These are phyloP conservation scores for Erythrocercus mccallii DNA, from an alignment of 2,113 vertebrate species.

Conservation along the genomic window DNA sequence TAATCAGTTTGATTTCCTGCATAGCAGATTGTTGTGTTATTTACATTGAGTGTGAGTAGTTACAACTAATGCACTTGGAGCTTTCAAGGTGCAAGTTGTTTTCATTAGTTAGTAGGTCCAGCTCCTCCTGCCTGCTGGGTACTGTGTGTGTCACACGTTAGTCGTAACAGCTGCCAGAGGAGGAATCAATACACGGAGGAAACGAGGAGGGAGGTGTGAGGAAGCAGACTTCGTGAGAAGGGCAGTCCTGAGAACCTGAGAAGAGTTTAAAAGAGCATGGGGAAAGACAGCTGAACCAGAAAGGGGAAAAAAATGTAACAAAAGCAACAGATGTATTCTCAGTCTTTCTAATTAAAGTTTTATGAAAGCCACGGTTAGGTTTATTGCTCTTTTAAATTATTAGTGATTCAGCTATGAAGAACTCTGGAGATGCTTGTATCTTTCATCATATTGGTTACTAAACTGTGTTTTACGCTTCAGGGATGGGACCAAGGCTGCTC, in stretches of 20 bases:
- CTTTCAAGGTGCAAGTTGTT: not conserved
- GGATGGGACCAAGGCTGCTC: not conserved
- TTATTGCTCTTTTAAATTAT: slow-evolving; percentile 45
- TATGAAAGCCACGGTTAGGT: slow-evolving; percentile 17
- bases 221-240: not conserved
- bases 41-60: not conserved
- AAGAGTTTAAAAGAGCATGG: not conserved
- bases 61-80: not conserved
- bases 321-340: slow-evolving; percentile 42
- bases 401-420: slow-evolving; percentile 40
- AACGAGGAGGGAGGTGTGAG: not conserved
- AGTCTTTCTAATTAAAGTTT: slow-evolving; percentile 30
- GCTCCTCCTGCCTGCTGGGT: not conserved
- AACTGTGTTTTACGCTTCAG: slow-evolving; percentile 15
- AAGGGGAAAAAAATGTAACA: not conserved
- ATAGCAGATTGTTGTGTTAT: not conserved
- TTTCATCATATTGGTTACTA: slow-evolving; percentile 7
- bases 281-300: not conserved
- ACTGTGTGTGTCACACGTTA: not conserved
- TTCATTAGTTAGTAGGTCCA: not conserved
- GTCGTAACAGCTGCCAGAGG: not conserved
- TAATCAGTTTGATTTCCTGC: not conserved
- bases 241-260: not conserved
- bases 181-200: not conserved
- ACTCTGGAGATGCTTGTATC: not conserved